A percentile compares a stretch with the other conserved stretches of the same genome.
phyloP scores from a whole-genome alignment of 2,888 invertebrate species.

The Stenoptilia bipunctidactyla region DNA sequence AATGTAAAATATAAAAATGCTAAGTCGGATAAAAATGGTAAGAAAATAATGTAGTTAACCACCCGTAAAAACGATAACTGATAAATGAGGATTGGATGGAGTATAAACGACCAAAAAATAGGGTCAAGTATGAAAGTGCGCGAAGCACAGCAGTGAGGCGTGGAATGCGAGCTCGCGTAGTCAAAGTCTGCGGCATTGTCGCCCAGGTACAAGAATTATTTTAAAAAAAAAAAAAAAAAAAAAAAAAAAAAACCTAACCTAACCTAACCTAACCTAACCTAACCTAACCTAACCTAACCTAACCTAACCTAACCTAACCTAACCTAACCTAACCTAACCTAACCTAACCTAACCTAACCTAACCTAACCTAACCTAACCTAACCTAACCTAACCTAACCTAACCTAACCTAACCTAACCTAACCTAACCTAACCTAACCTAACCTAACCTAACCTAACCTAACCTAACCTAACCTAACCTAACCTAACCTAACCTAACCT shows the following conservation, averaged over 20 bases:
- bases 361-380: constrained; percentile 10
- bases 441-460: constrained; percentile 6
- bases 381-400: constrained; percentile 9
- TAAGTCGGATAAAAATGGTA: not conserved
- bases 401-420: constrained; percentile 9
- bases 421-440: constrained; percentile 8
- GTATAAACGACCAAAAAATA: too few species aligned
- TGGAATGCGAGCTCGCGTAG: too few species aligned
- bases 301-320: constrained; percentile 14
- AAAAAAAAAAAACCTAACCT: too few species aligned
- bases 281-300: constrained; percentile 12
- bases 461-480: constrained; percentile 1
- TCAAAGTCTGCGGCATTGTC: too few species aligned
- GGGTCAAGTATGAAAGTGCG: too few species aligned
- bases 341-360: constrained; percentile 13
- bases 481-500: too few species aligned
- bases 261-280: constrained; percentile 4
- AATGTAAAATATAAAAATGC: too few species aligned
- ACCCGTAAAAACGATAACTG: not conserved
- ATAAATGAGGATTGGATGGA: too few species aligned
- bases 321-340: constrained; percentile 14
- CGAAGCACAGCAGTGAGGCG: too few species aligned
- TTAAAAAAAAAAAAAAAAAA: not conserved
- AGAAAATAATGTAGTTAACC: not conserved
- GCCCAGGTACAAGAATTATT: not conserved